Percentiles rank a stretch among this genome's conserved stretches.
phyloP scores from a whole-genome alignment of 92 coral and sea anemone species.

The Epizoanthus fatuus region DNA sequence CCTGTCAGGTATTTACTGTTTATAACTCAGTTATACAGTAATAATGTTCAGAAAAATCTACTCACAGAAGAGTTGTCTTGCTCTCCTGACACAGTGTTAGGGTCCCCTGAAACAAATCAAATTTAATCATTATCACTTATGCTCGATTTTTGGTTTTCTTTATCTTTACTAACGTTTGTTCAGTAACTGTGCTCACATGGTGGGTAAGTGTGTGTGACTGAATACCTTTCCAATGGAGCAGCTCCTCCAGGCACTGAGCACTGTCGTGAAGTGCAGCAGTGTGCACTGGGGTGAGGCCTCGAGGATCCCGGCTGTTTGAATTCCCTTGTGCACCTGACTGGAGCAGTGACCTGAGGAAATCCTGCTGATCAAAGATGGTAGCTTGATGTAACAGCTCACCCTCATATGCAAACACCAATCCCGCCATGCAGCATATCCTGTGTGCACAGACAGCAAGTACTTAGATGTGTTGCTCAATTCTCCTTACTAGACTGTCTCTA shows the following conservation, averaged over 20 bases:
- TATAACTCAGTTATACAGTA: too few species aligned
- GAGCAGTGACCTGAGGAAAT: constrained; percentile 85
- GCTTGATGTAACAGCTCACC: constrained; percentile 97
- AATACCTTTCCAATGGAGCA: constrained; percentile 85
- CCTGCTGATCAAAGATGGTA: constrained; percentile 91
- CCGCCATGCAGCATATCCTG: constrained; percentile 73
- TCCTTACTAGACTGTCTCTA: too few species aligned
- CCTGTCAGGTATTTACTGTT: too few species aligned
- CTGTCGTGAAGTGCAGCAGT: constrained; percentile 98
- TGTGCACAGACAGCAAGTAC: too few species aligned
- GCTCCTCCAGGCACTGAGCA: constrained; percentile 76
- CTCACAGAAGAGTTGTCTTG: constrained; percentile 91
- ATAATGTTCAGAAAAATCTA: background rate
- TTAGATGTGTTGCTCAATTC: too few species aligned
- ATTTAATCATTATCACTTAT: background rate
- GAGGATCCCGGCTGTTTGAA: constrained; percentile 88
- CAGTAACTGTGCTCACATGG: too few species aligned
- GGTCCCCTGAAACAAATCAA: constrained; percentile 72
- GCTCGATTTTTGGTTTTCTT: background rate
- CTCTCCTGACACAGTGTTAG: constrained; percentile 76
- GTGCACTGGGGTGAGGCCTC: constrained; percentile 94
- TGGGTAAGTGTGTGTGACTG: too few species aligned
- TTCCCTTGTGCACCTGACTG: constrained; percentile 85
- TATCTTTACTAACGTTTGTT: background rate
- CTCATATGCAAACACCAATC: constrained; percentile 79